Evolutionary conservation across 1,140 invertebrate genomes (phyloP), one percentile per base, ranked within the genome.

Genomic region (Steinernema feltiae): DNA sequence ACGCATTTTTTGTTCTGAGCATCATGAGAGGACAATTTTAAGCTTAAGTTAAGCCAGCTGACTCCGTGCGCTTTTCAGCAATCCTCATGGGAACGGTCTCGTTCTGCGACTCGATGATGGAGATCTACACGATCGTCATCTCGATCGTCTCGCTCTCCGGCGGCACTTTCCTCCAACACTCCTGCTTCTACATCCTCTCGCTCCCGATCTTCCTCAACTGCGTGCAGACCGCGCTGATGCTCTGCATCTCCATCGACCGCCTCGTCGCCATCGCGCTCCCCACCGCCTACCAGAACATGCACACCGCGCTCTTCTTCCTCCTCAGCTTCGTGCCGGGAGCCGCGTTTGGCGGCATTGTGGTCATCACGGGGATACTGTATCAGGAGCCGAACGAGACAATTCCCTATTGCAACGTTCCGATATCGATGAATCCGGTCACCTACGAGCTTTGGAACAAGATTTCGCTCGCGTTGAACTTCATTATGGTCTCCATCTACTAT

Each of bases 51-150:
- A 15, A 27, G 24, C 24, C 7, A n/a, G n/a, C n/a, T n/a, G n/a
- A n/a, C n/a, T n/a, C n/a, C n/a, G n/a, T n/a, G n/a, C n/a, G n/a
- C n/a, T n/a, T 27, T 63, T 63, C 24, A 63, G 53, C 53, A 27
- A 3, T 63, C 24, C 53, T 63, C 53, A 63, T 63, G 53, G 53
- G 53, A 63, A 63, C 24, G 24, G 53, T 63, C 24, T 63, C 53
- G 7, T 63, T 63, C 24, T 63, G 53, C 53, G 53, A 63, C 53
- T 7, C 24, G 2, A 3, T 63, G 12, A 15, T 63, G 53, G 53
- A 63, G 24, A 27, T 63, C 53, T 15, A 15, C 15, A 63, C 24
- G 7, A 63, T 63, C 12, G 24, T 63, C 53, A 63, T 63, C 53
- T 63, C 53, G 2, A 27, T 63, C 15, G 7, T 15, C 12, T 3